Evolutionary conservation across 2,888 invertebrate species (phyloP).

Genomic region (Merodon equestris): DNA sequence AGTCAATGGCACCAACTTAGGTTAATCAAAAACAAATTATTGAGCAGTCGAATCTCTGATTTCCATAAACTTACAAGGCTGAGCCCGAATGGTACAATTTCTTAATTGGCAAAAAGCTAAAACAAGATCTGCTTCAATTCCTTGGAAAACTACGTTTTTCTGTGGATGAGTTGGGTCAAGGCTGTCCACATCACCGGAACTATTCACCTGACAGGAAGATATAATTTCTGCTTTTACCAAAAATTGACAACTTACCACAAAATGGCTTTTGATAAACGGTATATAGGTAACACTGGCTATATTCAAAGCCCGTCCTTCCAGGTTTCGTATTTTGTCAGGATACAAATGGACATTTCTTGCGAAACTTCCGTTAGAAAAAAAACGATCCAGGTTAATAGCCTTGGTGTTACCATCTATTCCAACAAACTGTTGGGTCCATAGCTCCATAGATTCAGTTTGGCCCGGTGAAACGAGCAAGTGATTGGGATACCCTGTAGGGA

Average conservation of each 20-base stretch:
- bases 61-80: constrained; percentile 72
- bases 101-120: constrained; percentile 74
- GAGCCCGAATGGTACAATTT: constrained; percentile 74
- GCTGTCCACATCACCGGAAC: constrained; percentile 71
- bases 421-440: constrained; percentile 78
- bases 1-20: too few species aligned
- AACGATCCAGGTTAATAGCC: constrained; percentile 75
- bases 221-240: too few species aligned
- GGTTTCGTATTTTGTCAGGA: constrained; percentile 77
- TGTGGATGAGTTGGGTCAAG: constrained; percentile 70
- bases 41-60: too few species aligned
- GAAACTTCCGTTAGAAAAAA: constrained; percentile 75
- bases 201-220: constrained; percentile 53
- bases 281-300: constrained; percentile 77
- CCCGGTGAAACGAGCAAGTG: too few species aligned
- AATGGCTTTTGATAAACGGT: constrained; percentile 77
- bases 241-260: constrained; percentile 75
- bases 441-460: constrained; percentile 72
- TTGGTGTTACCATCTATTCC: constrained; percentile 75
- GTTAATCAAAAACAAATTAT: too few species aligned
- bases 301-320: constrained; percentile 74
- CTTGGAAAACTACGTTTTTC: constrained; percentile 72
- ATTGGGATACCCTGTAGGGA: constrained; percentile 74
- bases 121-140: constrained; percentile 75
- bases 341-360: constrained; percentile 74